Percentiles rank a stretch among this genome's conserved stretches.
phyloP scores from a whole-genome alignment of 2,888 invertebrate genomes.

The Stenotaenia linearis region DNA sequence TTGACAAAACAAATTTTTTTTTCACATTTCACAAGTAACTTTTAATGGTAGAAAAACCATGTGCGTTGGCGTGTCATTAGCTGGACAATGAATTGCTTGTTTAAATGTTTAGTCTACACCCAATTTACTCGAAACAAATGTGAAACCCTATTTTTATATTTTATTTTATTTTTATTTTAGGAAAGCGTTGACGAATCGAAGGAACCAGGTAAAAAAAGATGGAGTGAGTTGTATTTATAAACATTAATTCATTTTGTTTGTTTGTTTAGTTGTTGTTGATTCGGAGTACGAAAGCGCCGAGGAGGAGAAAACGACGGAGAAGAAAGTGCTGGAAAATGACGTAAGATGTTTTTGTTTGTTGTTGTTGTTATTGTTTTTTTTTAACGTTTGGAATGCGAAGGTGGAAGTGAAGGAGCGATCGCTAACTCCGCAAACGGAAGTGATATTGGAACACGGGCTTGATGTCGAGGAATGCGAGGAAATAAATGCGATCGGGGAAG shows the following conservation, averaged over 20 bases:
- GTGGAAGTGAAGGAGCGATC: neutral
- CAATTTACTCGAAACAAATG: neutral
- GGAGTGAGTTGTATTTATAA: too few relatives aligned
- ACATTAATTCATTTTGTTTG: neutral
- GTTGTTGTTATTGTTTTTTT: neutral
- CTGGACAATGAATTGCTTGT: neutral
- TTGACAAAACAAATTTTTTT: neutral
- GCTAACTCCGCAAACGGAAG: neutral
- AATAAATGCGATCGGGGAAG: slow-evolving; percentile 35
- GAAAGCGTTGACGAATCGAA: slow-evolving; percentile 29
- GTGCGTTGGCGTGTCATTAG: neutral
- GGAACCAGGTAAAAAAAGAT: slow-evolving; percentile 19
- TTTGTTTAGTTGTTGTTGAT: slow-evolving; percentile 36
- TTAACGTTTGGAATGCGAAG: too few relatives aligned
- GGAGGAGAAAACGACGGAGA: slow-evolving; percentile 37
- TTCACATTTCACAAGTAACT: neutral
- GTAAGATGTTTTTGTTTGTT: neutral
- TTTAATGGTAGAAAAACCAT: too few relatives aligned
- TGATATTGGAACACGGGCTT: neutral
- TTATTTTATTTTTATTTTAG: slow-evolving; percentile 28
- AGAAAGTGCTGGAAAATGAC: slow-evolving; percentile 17
- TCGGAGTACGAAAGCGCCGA: slow-evolving; percentile 46
- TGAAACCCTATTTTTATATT: neutral
- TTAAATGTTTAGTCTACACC: neutral
- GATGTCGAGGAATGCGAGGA: neutral